These are phyloP conservation scores for Scaptomyza flava DNA, from an alignment of 2,888 invertebrate species.

Conservation along the genomic window DNA sequence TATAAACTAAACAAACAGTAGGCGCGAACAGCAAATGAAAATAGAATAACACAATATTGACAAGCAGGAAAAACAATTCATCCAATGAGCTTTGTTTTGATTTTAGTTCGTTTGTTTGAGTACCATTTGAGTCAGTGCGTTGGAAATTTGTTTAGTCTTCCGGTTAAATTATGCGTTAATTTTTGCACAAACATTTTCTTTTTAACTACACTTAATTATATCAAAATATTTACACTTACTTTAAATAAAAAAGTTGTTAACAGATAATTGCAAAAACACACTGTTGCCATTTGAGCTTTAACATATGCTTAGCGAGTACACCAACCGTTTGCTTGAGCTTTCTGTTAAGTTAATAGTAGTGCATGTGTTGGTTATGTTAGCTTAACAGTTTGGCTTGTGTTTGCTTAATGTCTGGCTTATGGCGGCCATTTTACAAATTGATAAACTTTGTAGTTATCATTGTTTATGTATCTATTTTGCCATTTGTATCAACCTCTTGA, in stretches of 20 bases:
- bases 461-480: slow-evolving; percentile 71
- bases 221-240: not conserved
- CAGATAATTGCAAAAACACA: slow-evolving; percentile 1
- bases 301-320: slow-evolving; percentile 26
- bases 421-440: slow-evolving; percentile 74
- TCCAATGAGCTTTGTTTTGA: slow-evolving; percentile 52
- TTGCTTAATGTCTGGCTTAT: slow-evolving; percentile 18
- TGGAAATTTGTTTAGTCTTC: slow-evolving; percentile 27
- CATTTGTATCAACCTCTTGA: slow-evolving; percentile 51
- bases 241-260: not conserved
- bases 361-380: slow-evolving; percentile 18
- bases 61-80: slow-evolving; percentile 74
- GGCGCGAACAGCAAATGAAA: slow-evolving; percentile 19
- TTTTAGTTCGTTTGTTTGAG: slow-evolving; percentile 27
- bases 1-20: slow-evolving; percentile 61
- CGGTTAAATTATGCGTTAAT: slow-evolving; percentile 16
- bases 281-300: slow-evolving; percentile 33
- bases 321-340: slow-evolving; percentile 38
- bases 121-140: slow-evolving; percentile 15
- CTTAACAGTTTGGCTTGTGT: slow-evolving; percentile 10
- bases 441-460: slow-evolving; percentile 77
- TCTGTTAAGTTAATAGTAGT: slow-evolving; percentile 12
- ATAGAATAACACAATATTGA: slow-evolving; percentile 65
- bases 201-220: not conserved
- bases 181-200: not conserved